Conservation (phyloP, 1,140 invertebrate genomes). For the Galleria mellonella region DNA sequence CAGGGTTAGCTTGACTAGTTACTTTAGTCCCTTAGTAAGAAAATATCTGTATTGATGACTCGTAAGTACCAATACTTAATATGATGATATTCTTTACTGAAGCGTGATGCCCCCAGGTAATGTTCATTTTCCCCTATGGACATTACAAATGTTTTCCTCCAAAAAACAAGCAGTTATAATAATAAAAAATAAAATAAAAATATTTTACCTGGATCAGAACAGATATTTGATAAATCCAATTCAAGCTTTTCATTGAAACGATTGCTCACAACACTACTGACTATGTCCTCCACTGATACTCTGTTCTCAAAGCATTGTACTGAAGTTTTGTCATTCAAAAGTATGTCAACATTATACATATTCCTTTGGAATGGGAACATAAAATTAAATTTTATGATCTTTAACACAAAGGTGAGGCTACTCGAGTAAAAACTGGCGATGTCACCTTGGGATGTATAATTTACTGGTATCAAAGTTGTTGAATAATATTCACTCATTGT, state of each 20-base stretch:
- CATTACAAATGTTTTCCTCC: no score
- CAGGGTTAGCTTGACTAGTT: no score
- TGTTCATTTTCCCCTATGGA: no score
- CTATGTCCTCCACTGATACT: slow-evolving; percentile 42
- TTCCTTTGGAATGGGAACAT: slow-evolving; percentile 44
- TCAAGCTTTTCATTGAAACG: slow-evolving; percentile 43
- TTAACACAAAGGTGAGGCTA: slow-evolving; percentile 35
- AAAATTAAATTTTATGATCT: slow-evolving; percentile 51
- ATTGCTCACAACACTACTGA: slow-evolving; percentile 32
- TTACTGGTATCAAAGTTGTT: slow-evolving; percentile 36
- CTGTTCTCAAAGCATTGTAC: slow-evolving; percentile 36
- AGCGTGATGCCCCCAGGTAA: no score
- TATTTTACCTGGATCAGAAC: slow-evolving; percentile 43
- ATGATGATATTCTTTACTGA: no score
- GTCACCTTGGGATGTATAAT: slow-evolving; percentile 26
- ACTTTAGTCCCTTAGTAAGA: no score
- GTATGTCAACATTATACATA: slow-evolving; percentile 48
- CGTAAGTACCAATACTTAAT: no score
- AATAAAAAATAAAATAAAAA: slow-evolving; percentile 1
- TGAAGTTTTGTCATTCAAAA: slow-evolving; percentile 53
- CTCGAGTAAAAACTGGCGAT: slow-evolving; percentile 47
- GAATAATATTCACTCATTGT: slow-evolving; percentile 35
- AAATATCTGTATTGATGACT: no score
- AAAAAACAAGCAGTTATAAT: neutral
- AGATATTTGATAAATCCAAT: slow-evolving; percentile 50